A percentile compares a stretch with the other conserved stretches of the same genome.
phyloP scores from a whole-genome alignment of 2,888 invertebrate species.

The Odontothrips loti region DNA sequence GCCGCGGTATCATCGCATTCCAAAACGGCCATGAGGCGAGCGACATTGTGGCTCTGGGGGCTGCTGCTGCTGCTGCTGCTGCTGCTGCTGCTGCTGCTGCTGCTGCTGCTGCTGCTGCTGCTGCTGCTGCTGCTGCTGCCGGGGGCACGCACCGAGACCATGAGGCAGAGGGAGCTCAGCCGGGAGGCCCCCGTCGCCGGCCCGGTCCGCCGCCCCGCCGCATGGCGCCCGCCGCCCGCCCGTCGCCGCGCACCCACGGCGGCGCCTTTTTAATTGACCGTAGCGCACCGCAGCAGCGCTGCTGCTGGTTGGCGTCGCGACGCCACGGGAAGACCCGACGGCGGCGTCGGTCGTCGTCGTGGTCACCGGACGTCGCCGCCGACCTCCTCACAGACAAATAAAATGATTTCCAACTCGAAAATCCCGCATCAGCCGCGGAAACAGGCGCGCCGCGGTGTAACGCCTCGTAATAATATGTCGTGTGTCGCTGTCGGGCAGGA shows the following conservation, averaged over 20 bases:
- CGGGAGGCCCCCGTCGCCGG: background rate
- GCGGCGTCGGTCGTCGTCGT: background rate
- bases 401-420: too few species aligned
- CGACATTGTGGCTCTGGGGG: too few species aligned
- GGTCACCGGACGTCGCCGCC: background rate
- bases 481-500: background rate
- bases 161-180: background rate
- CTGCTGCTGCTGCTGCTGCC: too few species aligned
- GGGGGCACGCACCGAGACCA: background rate
- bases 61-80: too few species aligned
- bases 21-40: background rate
- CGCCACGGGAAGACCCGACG: background rate
- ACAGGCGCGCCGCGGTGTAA: background rate
- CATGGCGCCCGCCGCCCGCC: background rate
- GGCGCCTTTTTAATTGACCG: slow-evolving; percentile 17
- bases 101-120: too few species aligned
- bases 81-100: too few species aligned
- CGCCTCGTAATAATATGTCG: background rate
- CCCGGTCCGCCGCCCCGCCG: background rate
- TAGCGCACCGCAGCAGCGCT: background rate
- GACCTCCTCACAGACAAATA: background rate
- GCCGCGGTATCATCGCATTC: background rate
- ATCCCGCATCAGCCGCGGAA: background rate
- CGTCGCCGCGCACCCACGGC: background rate
- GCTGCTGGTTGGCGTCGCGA: background rate